Percentiles rank a stretch among this genome's conserved stretches.
Conservation (phyloP, 2,113 vertebrate genomes). For the Equus przewalskii region DNA sequence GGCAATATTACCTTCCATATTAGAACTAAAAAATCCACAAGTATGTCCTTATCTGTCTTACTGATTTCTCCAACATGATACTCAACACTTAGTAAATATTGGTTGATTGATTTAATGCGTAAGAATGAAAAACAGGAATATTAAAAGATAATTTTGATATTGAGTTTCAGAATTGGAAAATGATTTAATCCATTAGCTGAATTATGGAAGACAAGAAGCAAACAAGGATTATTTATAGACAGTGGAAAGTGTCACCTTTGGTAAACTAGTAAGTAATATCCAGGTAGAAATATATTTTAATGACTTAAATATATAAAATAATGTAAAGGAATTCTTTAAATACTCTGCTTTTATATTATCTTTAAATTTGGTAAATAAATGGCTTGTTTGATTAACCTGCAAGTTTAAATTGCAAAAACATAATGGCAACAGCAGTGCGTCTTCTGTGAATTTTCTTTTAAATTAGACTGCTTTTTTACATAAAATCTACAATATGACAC, state of each 20-base stretch:
- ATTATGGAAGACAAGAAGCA: neutral
- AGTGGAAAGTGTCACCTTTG: neutral
- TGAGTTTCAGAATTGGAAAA: neutral
- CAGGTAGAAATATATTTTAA: neutral
- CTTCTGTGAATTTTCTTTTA: conserved; percentile 9
- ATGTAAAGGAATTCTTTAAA: neutral
- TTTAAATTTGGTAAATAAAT: neutral
- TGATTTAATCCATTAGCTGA: neutral
- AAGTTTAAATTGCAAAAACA: neutral
- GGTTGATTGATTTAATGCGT: neutral
- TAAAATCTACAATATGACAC: neutral
- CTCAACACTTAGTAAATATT: neutral
- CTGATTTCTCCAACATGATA: neutral
- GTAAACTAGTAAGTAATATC: neutral
- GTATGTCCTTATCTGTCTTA: neutral
- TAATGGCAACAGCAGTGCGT: neutral
- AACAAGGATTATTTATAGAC: neutral
- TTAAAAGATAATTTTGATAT: neutral
- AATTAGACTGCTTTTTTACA: conserved; percentile 6
- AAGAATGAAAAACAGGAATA: neutral
- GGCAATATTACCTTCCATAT: neutral
- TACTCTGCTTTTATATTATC: neutral
- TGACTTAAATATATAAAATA: neutral
- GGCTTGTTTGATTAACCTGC: neutral
- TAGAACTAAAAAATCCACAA: neutral